phyloP scores from a whole-genome alignment of 2,113 vertebrate species.

The Agapornis roseicollis region DNA sequence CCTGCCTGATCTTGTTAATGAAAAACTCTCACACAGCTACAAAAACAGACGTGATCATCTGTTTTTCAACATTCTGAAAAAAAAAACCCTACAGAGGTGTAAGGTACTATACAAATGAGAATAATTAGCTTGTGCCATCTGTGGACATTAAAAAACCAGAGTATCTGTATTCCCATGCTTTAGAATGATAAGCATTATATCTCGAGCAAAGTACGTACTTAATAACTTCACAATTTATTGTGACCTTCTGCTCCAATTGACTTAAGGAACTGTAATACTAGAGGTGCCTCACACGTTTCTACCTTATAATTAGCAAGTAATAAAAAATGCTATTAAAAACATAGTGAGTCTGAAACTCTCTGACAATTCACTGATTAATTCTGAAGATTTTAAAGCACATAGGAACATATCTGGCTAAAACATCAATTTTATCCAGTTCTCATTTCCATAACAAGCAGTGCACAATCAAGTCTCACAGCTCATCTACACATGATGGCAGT shows the following conservation, averaged over 20 bases:
- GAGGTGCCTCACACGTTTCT: constrained; percentile 40
- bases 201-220: constrained; percentile 1
- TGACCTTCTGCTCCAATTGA: constrained; percentile 50
- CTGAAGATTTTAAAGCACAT: constrained; percentile 75
- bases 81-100: constrained; percentile 68
- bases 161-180: constrained; percentile 10
- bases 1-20: constrained; percentile 86
- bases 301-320: constrained; percentile 75
- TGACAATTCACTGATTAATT: constrained; percentile 81
- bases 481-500: background rate
- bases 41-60: constrained; percentile 82
- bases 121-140: constrained; percentile 75
- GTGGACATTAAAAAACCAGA: constrained; percentile 43
- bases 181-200: constrained; percentile 36
- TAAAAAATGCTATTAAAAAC: constrained; percentile 76
- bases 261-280: constrained; percentile 15
- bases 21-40: constrained; percentile 78
- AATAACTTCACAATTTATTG: constrained; percentile 39
- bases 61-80: constrained; percentile 73
- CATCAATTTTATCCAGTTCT: constrained; percentile 6
- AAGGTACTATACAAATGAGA: constrained; percentile 72
- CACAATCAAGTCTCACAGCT: background rate
- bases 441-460: accelerated
- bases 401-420: constrained; percentile 79
- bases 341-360: constrained; percentile 71